Evolutionary conservation across 2,113 vertebrate species (phyloP).

Genomic region (Plotosus lineatus): DNA sequence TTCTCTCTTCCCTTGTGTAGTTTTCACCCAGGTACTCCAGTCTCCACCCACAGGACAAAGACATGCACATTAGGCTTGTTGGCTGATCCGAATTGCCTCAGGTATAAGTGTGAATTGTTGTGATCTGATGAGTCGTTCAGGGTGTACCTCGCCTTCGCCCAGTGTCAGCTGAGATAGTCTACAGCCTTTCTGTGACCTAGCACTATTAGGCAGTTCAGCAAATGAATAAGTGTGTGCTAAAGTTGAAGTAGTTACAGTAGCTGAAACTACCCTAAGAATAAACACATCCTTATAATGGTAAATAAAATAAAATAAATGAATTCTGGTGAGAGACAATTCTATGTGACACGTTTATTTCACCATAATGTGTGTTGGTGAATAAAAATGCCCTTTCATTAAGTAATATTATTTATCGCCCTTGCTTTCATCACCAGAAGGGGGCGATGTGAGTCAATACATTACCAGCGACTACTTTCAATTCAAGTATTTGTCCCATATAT

Average conservation of each 20-base stretch:
- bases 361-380: background rate
- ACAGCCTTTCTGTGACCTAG: too few species aligned
- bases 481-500: background rate
- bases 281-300: background rate
- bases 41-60: too few species aligned
- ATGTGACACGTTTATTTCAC: background rate
- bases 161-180: too few species aligned
- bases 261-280: background rate
- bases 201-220: too few species aligned
- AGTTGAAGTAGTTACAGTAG: background rate
- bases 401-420: background rate
- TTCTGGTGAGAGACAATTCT: background rate
- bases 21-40: too few species aligned
- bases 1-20: too few species aligned
- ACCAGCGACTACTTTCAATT: background rate
- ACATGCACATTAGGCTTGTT: too few species aligned
- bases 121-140: too few species aligned
- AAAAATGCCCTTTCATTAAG: background rate
- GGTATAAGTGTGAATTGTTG: too few species aligned
- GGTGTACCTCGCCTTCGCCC: too few species aligned
- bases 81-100: too few species aligned
- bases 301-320: background rate
- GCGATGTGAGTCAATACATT: conserved; percentile 20
- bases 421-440: conserved; percentile 22
- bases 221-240: too few species aligned